Percentiles rank a stretch among this genome's conserved stretches.
These are phyloP conservation scores for Leptopilina drosophilae DNA, from an alignment of 2,888 invertebrate species.

Conservation along the genomic window DNA sequence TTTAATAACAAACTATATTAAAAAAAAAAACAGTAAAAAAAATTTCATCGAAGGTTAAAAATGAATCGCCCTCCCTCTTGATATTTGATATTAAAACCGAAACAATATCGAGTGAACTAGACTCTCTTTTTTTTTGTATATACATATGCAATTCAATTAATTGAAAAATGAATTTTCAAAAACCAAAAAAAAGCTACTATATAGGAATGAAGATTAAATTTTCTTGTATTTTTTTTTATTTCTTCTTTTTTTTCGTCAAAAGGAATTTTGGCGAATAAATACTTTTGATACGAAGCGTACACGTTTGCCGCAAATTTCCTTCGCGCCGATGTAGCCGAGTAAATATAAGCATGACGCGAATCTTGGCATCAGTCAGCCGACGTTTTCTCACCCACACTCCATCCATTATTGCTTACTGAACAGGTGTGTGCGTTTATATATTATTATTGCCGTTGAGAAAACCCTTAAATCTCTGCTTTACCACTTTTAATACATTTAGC, in stretches of 20 bases:
- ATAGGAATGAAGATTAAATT: neutral
- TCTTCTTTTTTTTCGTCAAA: neutral
- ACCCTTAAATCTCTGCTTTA: constrained; percentile 45
- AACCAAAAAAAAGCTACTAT: too few relatives aligned
- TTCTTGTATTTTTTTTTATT: neutral
- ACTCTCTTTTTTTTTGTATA: too few relatives aligned
- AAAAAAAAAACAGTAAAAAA: too few relatives aligned
- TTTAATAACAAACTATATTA: too few relatives aligned
- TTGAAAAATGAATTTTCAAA: neutral
- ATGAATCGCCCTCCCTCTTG: too few relatives aligned
- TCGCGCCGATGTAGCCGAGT: constrained; percentile 59
- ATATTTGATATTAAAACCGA: too few relatives aligned
- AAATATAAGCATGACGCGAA: constrained; percentile 72
- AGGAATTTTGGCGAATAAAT: constrained; percentile 41
- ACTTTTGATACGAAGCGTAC: constrained; percentile 53
- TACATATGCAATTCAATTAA: too few relatives aligned
- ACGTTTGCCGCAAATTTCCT: constrained; percentile 54
- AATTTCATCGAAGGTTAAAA: too few relatives aligned
- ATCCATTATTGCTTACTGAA: constrained; percentile 68
- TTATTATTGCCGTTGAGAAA: constrained; percentile 61
- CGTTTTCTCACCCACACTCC: constrained; percentile 68
- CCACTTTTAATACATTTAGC: constrained; percentile 22
- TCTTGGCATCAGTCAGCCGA: constrained; percentile 68
- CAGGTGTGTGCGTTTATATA: constrained; percentile 69
- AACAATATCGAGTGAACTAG: too few relatives aligned